phyloP scores from a whole-genome alignment of 1,140 invertebrate species.

The Sarcophaga bullata region DNA sequence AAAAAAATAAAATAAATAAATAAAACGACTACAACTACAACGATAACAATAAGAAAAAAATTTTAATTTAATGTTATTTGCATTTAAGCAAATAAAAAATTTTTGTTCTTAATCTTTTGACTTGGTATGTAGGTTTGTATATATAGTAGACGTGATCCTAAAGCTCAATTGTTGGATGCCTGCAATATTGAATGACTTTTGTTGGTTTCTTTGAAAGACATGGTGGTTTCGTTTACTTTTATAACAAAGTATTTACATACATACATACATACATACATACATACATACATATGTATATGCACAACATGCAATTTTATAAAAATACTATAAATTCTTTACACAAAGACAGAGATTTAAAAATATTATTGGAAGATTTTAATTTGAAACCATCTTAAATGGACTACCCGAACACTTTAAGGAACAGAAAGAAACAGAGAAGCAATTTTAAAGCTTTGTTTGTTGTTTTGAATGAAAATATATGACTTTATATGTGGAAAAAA shows the following conservation, averaged over 20 bases:
- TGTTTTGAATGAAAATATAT: conserved; percentile 44
- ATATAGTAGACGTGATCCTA: too few species aligned
- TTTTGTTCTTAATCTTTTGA: conserved; percentile 66
- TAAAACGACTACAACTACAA: too few species aligned
- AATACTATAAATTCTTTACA: neutral
- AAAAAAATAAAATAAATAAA: too few species aligned
- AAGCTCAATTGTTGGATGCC: conserved; percentile 15
- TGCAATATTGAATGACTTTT: neutral
- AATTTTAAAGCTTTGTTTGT: too few species aligned
- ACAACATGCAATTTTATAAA: conserved; percentile 53
- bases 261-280: neutral
- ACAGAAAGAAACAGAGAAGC: neutral
- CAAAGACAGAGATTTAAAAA: neutral
- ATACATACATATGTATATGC: conserved; percentile 62
- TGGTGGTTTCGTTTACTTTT: conserved; percentile 54
- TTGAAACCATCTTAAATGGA: conserved; percentile 18
- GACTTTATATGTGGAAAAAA: conserved; percentile 48
- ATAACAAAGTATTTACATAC: neutral
- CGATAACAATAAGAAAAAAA: neutral
- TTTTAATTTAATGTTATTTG: conserved; percentile 66
- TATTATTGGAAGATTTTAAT: neutral
- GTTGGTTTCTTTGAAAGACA: conserved; percentile 42
- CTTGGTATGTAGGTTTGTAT: conserved; percentile 40
- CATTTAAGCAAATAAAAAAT: conserved; percentile 65
- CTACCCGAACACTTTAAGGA: neutral